phyloP scores from a whole-genome alignment of 1,140 invertebrate species.

The Heliconius congener region DNA sequence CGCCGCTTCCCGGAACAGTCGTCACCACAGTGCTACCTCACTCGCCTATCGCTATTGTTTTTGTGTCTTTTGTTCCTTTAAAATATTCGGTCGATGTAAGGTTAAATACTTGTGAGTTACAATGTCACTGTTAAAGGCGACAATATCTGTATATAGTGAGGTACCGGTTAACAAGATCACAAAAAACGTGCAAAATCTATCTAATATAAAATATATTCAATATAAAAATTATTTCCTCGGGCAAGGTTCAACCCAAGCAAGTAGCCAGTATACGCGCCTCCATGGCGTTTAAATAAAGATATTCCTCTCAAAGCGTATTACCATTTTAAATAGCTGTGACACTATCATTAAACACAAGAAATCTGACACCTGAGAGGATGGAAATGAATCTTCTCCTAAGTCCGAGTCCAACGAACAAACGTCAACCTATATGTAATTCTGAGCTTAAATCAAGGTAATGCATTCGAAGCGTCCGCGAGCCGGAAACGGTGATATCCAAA shows the following conservation, averaged over 20 bases:
- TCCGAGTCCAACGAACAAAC: neutral
- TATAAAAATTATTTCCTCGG: too few relatives aligned
- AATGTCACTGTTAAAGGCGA: too few relatives aligned
- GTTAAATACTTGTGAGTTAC: neutral
- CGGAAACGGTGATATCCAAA: constrained; percentile 34
- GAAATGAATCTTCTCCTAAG: neutral
- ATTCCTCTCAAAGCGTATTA: constrained; percentile 7
- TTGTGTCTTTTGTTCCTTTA: neutral
- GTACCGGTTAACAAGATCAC: too few relatives aligned
- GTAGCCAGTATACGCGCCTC: neutral
- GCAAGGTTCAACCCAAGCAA: neutral
- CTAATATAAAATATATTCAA: too few relatives aligned
- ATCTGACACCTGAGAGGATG: constrained; percentile 5
- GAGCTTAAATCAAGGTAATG: neutral
- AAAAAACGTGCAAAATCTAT: neutral
- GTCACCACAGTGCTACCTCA: constrained; percentile 36
- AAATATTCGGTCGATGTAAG: neutral
- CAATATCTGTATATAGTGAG: too few relatives aligned
- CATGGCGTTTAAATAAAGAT: neutral
- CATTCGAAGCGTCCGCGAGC: constrained; percentile 10
- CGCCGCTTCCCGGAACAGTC: constrained; percentile 53
- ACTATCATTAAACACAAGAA: constrained; percentile 12
- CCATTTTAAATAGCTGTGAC: constrained; percentile 11
- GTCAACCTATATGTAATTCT: neutral
- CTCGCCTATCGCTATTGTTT: constrained; percentile 3